Evolutionary conservation across 2,113 vertebrate species (phyloP).

Genomic region (Phalacrocorax carbo): DNA sequence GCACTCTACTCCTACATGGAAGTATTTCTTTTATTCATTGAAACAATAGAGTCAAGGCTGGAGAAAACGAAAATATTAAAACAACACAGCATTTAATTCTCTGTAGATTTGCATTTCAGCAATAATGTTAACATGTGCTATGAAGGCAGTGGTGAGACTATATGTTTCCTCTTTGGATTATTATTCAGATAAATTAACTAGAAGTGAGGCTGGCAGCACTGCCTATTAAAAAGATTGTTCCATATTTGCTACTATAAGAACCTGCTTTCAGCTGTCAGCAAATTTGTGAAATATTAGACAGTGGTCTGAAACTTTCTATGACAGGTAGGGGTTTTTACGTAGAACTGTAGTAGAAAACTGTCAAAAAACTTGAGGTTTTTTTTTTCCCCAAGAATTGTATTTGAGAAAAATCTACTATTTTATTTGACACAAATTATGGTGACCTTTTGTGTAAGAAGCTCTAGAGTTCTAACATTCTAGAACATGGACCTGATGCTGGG

Average conservation of each 20-base stretch:
- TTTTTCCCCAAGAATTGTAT: background rate
- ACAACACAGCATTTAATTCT: conserved; percentile 11
- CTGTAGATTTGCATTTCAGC: conserved; percentile 13
- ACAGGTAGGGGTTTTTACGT: background rate
- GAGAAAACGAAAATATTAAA: conserved; percentile 37
- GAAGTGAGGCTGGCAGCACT: background rate
- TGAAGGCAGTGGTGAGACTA: background rate
- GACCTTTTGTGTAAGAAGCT: background rate
- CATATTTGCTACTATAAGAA: background rate
- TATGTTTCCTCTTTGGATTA: background rate
- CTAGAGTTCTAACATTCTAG: background rate
- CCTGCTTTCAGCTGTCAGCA: background rate
- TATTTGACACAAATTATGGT: background rate
- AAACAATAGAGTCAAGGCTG: conserved; percentile 60
- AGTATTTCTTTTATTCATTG: conserved; percentile 41
- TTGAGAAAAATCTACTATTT: background rate
- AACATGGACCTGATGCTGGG: background rate
- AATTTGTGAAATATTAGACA: background rate
- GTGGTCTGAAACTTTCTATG: background rate
- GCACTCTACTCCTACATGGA: conserved; percentile 5
- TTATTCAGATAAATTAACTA: background rate
- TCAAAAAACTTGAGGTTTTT: background rate
- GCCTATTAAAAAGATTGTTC: background rate
- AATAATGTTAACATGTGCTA: background rate
- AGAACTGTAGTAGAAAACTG: background rate